Evolutionary conservation across 1,140 invertebrate species (phyloP), one percentile per base, ranked within the genome.

Genomic region (Sycobia sp.): DNA sequence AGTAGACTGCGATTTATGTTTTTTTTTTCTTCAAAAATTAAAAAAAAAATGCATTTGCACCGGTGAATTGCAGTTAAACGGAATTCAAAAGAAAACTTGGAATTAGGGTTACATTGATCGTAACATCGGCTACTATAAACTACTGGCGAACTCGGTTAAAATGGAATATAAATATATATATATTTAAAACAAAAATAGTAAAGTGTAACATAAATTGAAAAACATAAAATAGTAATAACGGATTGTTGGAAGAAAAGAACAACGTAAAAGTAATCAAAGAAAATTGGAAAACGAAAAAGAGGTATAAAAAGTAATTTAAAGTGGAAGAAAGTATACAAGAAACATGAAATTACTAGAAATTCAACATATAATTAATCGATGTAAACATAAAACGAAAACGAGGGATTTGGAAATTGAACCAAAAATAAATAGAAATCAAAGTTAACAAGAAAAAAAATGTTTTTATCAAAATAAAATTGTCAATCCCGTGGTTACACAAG

Each of bases 11-110:
- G 36, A 22, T 51, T 20, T 46, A 32, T 43, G n/a, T n/a, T n/a
- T n/a, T n/a, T n/a, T n/a, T n/a, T n/a, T n/a, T n/a, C n/a, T n/a
- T n/a, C n/a, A n/a, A n/a, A n/a, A n/a, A n/a, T 44, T 11, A 53
- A 46, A 62, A 23, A 22, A n/a, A 66, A 65, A 65, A 56, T 67
- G 60, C 58, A 69, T 68, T 69, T 73, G 69, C 71, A 72, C 65
- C 51, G 56, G 9, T 56, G 34, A 20, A 41, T 51, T 55, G 41
- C 51, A 39, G 8, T 47, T 54, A 20, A 41, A 50, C 18, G 10
- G 39, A 54, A 41, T 10, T 39, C 7, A 38, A 59, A 41, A 18
- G 18, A 63, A 56, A 57, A 38, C 32, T 41, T 10, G 61, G 61
- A 51, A 18, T n/a, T 22, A 25, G 43, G 67, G 68, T 67, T 57